Evolutionary conservation across 2,888 invertebrate species (phyloP).

Genomic region (Craniophora ligustri): DNA sequence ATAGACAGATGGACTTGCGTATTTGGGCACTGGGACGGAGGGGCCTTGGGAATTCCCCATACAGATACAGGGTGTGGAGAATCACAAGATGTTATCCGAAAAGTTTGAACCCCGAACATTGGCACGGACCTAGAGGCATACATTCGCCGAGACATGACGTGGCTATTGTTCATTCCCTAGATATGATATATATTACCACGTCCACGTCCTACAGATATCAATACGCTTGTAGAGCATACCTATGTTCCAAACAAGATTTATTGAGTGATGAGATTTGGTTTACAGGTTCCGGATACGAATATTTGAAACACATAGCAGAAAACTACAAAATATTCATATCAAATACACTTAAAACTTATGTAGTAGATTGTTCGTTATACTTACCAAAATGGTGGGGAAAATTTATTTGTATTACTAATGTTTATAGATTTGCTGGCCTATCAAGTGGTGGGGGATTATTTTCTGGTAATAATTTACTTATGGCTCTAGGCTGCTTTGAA

Average conservation of each 20-base stretch:
- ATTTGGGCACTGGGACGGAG: slow-evolving; percentile 69
- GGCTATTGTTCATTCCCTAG: slow-evolving; percentile 58
- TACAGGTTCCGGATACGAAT: slow-evolving; percentile 66
- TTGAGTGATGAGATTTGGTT: slow-evolving; percentile 35
- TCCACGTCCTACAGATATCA: slow-evolving; percentile 33
- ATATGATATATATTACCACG: slow-evolving; percentile 62
- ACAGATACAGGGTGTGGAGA: slow-evolving; percentile 68
- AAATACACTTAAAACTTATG: slow-evolving; percentile 3
- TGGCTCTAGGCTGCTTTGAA: slow-evolving; percentile 72
- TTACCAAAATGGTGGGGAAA: slow-evolving; percentile 76
- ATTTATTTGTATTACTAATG: slow-evolving; percentile 70
- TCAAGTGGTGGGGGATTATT: slow-evolving; percentile 68
- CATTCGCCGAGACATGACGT: slow-evolving; percentile 71
- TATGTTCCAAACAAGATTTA: slow-evolving; percentile 9
- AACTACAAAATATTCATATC: slow-evolving; percentile 67
- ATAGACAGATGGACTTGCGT: slow-evolving; percentile 61
- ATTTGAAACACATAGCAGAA: slow-evolving; percentile 62
- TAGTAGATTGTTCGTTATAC: slow-evolving; percentile 65
- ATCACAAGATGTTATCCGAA: slow-evolving; percentile 62
- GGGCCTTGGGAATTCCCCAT: slow-evolving; percentile 61
- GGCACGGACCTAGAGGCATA: slow-evolving; percentile 67
- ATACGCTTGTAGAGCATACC: slow-evolving; percentile 50
- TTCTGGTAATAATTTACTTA: slow-evolving; percentile 15
- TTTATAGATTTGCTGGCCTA: slow-evolving; percentile 51
- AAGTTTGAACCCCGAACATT: slow-evolving; percentile 70